Percentiles rank a stretch among this genome's conserved stretches.
Evolutionary conservation across 2,888 invertebrate genomes (phyloP).

Genomic region (Amphiduros pacificus): DNA sequence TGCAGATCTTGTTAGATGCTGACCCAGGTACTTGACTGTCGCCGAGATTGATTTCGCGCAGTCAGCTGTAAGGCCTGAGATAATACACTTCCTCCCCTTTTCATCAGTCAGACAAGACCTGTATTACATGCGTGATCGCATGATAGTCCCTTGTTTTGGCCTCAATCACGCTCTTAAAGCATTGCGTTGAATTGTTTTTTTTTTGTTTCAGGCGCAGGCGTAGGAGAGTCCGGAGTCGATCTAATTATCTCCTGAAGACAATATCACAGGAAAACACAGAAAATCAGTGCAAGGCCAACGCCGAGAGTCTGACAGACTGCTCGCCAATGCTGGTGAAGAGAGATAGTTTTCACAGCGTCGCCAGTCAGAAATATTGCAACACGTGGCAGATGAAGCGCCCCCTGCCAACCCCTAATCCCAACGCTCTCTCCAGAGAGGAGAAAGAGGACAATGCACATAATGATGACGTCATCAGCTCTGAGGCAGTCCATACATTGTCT

Average conservation of each 20-base stretch:
- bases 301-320: slow-evolving; percentile 14
- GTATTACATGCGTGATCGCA: too few relatives aligned
- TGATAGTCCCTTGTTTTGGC: too few relatives aligned
- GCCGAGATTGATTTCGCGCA: too few relatives aligned
- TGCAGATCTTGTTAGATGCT: too few relatives aligned
- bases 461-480: neutral
- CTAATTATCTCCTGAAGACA: slow-evolving; percentile 27
- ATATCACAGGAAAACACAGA: slow-evolving; percentile 8
- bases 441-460: neutral
- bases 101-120: too few relatives aligned
- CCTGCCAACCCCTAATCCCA: neutral
- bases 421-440: neutral
- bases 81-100: too few relatives aligned
- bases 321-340: slow-evolving; percentile 22
- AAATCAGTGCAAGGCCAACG: slow-evolving; percentile 12
- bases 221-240: slow-evolving; percentile 26
- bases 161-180: too few relatives aligned
- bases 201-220: slow-evolving; percentile 24
- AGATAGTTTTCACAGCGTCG: neutral
- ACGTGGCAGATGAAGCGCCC: slow-evolving; percentile 10
- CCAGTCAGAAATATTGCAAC: slow-evolving; percentile 7
- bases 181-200: too few relatives aligned
- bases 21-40: too few relatives aligned
- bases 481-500: neutral
- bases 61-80: too few relatives aligned